Conservation (phyloP, 23 tunicate genomes). For the Phallusia fumigata region DNA sequence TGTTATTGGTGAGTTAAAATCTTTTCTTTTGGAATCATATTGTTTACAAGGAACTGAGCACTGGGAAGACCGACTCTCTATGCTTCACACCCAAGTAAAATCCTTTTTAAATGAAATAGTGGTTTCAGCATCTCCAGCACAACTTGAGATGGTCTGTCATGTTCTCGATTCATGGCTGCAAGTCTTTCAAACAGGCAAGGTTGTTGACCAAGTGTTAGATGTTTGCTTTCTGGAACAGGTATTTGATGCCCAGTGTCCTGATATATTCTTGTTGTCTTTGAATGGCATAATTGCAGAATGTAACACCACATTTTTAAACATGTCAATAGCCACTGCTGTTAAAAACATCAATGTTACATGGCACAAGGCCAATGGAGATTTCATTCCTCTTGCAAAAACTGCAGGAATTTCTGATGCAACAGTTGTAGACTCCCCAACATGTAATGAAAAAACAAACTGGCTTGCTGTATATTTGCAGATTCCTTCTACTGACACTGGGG, state of each 20-base stretch:
- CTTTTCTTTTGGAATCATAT: conserved; percentile 14
- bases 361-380: neutral
- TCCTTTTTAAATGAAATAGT: neutral
- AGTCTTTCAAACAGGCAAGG: conserved; percentile 2
- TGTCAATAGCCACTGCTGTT: conserved; percentile 34
- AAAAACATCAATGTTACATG: conserved; percentile 23
- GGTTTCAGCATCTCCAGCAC: neutral
- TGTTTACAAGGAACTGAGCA: conserved; percentile 33
- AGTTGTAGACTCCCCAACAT: neutral
- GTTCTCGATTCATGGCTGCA: conserved; percentile 60
- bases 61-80: conserved; percentile 42
- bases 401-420: neutral
- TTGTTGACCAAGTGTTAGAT: conserved; percentile 32
- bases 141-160: conserved; percentile 46
- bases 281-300: conserved; percentile 19
- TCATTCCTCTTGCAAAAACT: conserved; percentile 13
- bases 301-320: conserved; percentile 25
- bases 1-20: conserved; percentile 3
- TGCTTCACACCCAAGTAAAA: conserved; percentile 39
- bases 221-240: conserved; percentile 17
- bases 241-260: neutral
- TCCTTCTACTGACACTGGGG: neutral
- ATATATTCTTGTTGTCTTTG: neutral
- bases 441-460: conserved; percentile 50
- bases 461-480: conserved; percentile 26